Evolutionary conservation across 1,140 invertebrate genomes (phyloP).

Genomic region (Bombus cullumanus): DNA sequence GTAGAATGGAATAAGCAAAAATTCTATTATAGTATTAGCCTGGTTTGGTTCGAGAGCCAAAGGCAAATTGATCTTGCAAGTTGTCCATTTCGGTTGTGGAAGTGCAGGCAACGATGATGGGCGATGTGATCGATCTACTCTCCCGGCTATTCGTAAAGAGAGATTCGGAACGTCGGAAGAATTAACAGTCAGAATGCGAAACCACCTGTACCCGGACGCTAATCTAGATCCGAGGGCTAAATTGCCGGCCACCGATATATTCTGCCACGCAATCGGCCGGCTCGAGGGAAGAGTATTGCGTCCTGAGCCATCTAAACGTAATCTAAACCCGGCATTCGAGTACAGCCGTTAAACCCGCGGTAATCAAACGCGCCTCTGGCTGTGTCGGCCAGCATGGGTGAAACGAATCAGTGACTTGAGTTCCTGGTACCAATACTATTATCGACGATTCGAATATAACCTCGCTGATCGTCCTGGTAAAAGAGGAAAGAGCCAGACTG

Average conservation of each 20-base stretch:
- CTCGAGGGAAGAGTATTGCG: slow-evolving; percentile 34
- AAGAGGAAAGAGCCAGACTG: slow-evolving; percentile 29
- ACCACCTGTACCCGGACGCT: slow-evolving; percentile 41
- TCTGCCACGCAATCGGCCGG: slow-evolving; percentile 43
- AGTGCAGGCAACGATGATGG: background rate
- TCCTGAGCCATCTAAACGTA: slow-evolving; percentile 59
- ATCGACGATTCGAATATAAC: slow-evolving; percentile 28
- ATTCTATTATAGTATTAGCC: background rate
- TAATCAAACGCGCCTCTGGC: slow-evolving; percentile 67
- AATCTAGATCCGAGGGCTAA: slow-evolving; percentile 57
- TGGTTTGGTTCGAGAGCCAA: too few relatives aligned
- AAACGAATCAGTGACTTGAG: slow-evolving; percentile 64
- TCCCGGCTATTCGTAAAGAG: background rate
- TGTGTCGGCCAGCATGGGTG: slow-evolving; percentile 14
- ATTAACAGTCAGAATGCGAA: slow-evolving; percentile 53
- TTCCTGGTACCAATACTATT: slow-evolving; percentile 50
- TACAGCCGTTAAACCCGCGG: slow-evolving; percentile 68
- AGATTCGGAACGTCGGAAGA: slow-evolving; percentile 16
- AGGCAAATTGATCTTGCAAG: background rate
- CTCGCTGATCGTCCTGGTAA: slow-evolving; percentile 41
- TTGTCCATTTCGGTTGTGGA: slow-evolving; percentile 12
- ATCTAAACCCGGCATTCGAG: slow-evolving; percentile 49
- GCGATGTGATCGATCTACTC: slow-evolving; percentile 16
- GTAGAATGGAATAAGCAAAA: background rate
- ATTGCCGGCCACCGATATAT: slow-evolving; percentile 54